Conservation (phyloP, 2,888 invertebrate species). For the Macropis europaea region DNA sequence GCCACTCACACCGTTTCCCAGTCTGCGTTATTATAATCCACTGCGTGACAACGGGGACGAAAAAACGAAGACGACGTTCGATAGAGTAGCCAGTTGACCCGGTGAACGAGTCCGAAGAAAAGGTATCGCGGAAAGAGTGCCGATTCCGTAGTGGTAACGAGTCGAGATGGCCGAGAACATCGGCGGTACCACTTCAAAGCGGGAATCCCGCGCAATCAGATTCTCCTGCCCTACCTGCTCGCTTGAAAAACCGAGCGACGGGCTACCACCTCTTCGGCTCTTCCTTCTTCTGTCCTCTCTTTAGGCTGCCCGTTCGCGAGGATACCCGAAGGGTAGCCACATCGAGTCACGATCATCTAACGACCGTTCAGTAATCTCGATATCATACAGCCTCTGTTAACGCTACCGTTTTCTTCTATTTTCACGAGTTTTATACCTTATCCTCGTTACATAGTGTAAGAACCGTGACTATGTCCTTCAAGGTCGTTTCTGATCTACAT, state of each 20-base stretch:
- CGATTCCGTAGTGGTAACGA: constrained; percentile 75
- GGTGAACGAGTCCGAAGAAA: constrained; percentile 29
- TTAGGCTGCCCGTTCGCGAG: constrained; percentile 18
- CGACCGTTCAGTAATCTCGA: constrained; percentile 1
- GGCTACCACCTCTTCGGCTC: constrained; percentile 43
- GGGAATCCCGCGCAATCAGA: constrained; percentile 78
- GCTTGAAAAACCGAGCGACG: constrained; percentile 73
- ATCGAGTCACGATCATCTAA: constrained; percentile 38
- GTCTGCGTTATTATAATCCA: neutral
- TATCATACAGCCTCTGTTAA: constrained; percentile 4
- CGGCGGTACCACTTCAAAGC: constrained; percentile 78
- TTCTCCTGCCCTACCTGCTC: constrained; percentile 64
- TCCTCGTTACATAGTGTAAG: too few relatives aligned
- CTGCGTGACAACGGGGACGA: constrained; percentile 12
- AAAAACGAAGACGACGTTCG: constrained; percentile 20
- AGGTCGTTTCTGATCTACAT: too few relatives aligned
- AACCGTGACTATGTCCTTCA: too few relatives aligned
- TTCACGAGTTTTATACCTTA: neutral
- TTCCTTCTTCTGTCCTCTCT: constrained; percentile 34
- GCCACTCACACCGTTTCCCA: neutral
- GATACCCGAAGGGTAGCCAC: constrained; percentile 29
- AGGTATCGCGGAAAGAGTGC: constrained; percentile 53
- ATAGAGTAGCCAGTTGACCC: constrained; percentile 38
- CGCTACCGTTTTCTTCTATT: constrained; percentile 4
- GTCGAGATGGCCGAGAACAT: constrained; percentile 74